A percentile compares a stretch with the other conserved stretches of the same genome.
phyloP scores from a whole-genome alignment of 2,113 vertebrate genomes.

The Struthidea cinerea region DNA sequence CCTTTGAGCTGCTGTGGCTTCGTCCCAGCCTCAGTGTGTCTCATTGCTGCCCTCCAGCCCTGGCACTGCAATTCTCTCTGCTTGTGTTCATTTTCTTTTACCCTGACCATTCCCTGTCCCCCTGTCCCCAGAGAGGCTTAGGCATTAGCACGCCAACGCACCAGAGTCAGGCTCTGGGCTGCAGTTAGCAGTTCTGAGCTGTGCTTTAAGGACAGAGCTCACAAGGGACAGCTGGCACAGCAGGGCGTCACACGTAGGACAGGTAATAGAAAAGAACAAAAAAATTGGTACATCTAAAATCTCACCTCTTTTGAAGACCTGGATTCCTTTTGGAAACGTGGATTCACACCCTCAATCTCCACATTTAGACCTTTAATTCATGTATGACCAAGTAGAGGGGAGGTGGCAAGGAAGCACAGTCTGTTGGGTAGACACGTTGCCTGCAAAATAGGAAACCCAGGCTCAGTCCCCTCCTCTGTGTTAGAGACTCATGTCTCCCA shows the following conservation, averaged over 20 bases:
- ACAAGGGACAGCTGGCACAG: background rate
- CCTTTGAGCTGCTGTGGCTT: background rate
- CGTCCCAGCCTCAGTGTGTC: background rate
- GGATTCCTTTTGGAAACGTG: background rate
- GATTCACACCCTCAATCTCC: background rate
- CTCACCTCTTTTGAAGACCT: background rate
- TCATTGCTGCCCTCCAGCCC: background rate
- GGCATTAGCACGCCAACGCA: background rate
- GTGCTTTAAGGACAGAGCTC: background rate
- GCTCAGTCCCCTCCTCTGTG: background rate
- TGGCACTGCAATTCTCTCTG: background rate
- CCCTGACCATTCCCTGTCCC: background rate
- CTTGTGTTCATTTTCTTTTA: background rate
- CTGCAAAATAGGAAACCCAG: background rate
- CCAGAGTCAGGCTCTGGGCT: background rate
- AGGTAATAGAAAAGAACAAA: background rate
- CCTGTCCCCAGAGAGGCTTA: background rate
- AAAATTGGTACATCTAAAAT: background rate
- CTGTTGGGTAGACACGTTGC: background rate
- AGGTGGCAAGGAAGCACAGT: background rate
- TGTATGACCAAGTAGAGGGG: background rate
- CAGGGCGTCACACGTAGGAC: fast-evolving
- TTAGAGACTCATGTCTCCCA: background rate
- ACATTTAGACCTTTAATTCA: background rate
- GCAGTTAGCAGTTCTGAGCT: background rate